Percentiles rank a stretch among this genome's conserved stretches.
These are phyloP conservation scores for Hydrozoanthus gracilis DNA, from an alignment of 92 coral and sea anemone species.

Conservation along the genomic window DNA sequence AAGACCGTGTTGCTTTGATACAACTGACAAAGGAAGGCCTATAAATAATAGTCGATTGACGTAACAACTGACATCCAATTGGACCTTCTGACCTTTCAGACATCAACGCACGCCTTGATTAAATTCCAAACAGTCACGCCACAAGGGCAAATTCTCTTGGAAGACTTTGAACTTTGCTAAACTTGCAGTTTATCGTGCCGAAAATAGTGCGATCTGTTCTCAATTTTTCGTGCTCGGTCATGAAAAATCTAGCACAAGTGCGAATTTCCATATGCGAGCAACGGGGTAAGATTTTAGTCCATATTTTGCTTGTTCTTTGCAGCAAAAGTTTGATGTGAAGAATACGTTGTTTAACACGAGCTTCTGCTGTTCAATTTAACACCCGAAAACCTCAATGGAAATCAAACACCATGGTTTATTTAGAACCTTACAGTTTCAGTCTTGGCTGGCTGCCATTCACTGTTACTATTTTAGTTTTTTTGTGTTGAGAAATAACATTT, in stretches of 20 bases:
- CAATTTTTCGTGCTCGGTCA: background rate
- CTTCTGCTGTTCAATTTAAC: too few relatives aligned
- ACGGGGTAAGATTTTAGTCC: too few relatives aligned
- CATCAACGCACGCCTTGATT: constrained; percentile 21
- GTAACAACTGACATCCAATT: constrained; percentile 33
- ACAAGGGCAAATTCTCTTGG: background rate
- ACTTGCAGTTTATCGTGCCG: background rate
- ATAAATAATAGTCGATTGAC: constrained; percentile 33
- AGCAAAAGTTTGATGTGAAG: too few relatives aligned
- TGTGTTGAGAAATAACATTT: background rate
- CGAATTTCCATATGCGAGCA: too few relatives aligned
- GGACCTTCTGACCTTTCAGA: constrained; percentile 19
- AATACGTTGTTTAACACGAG: too few relatives aligned
- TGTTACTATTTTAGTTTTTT: background rate
- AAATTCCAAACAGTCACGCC: constrained; percentile 4
- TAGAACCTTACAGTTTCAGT: background rate
- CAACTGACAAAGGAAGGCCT: constrained; percentile 1
- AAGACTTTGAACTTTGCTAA: background rate
- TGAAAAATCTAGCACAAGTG: too few relatives aligned
- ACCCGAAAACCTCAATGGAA: too few relatives aligned
- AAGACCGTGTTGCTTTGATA: background rate
- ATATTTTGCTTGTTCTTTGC: too few relatives aligned
- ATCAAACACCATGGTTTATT: background rate
- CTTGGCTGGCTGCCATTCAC: background rate
- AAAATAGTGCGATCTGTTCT: background rate